Base-by-base conservation (phyloP, 1,140 invertebrate genomes). In the Hesperophylax magnus region DNA sequence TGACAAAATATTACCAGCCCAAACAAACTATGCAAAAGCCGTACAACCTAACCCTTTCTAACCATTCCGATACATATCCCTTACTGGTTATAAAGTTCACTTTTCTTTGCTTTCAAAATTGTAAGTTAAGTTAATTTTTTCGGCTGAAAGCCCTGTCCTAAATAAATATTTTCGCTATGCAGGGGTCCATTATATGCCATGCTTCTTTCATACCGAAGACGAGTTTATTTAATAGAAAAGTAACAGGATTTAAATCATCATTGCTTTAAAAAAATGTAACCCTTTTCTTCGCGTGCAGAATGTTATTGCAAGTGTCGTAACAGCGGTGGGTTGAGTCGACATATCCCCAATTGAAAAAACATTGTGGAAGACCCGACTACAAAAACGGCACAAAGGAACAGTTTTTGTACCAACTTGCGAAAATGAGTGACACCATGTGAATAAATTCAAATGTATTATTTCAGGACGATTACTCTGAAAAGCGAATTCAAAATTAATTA, bases 161-260 rank as follows among this genome's bases (percentile, higher is more conserved):
- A 83, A 81, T 83, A 83, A 83, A 83, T 83, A 83, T 81, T 83
- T 83, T 81, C 61, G 79, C 80, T 77, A 83, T 78, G 52, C 65
- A 67, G 75, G 56, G 61, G 61, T 77, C 78, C 60, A 77, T 83
- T 83, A 83, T 83, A 61, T 47, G 78, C 20, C n/a, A 39, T 15
- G 5, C 69, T 74, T 58, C 53, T 63, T 75, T 79, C 67, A 76
- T 63, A 75, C 69, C 22, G 24, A n/a, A 34, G 53, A 61, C 11
- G 47, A 74, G 69, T 75, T 79, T 75, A 79, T 79, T 79, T 79
- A 79, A 79, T 79, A 75, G 31, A 79, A 79, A 74, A 63, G 69
- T 54, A 74, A 74, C 78, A 74, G 69, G 71, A 79, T 79, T 79
- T 74, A 74, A 79, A 79, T 74, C 56, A 20, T 63, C 63, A 34